Evolutionary conservation across 2,113 vertebrate genomes (phyloP).

Genomic region (Lepisosteus oculatus): DNA sequence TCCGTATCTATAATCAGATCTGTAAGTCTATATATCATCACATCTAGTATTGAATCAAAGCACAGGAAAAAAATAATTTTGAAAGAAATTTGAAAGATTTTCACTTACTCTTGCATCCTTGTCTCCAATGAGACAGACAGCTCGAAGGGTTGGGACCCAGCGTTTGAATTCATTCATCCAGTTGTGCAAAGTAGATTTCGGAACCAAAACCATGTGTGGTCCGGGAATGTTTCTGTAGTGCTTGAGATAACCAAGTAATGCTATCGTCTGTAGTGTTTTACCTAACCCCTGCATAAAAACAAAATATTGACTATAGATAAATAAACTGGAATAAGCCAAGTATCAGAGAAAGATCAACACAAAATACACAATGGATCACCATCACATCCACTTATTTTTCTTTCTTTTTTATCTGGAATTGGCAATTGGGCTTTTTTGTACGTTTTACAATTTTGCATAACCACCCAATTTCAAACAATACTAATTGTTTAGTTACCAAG

Average conservation of each 20-base stretch:
- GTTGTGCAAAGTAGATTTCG: conserved; percentile 85
- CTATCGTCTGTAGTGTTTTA: conserved; percentile 85
- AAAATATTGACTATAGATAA: neutral
- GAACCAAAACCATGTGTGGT: conserved; percentile 87
- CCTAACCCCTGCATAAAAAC: conserved; percentile 72
- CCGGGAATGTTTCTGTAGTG: conserved; percentile 86
- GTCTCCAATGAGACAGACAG: conserved; percentile 84
- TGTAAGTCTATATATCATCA: neutral
- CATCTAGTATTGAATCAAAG: no score
- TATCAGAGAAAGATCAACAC: neutral
- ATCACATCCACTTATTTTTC: neutral
- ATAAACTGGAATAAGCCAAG: no score
- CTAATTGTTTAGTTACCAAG: no score
- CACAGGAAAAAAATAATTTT: no score
- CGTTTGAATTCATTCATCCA: conserved; percentile 91
- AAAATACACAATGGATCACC: conserved; percentile 5
- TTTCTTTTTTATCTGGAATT: no score
- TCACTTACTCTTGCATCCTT: conserved; percentile 80
- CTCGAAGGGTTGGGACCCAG: conserved; percentile 80
- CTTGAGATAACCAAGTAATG: conserved; percentile 83
- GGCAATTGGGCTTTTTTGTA: no score
- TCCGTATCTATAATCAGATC: neutral
- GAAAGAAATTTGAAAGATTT: neutral
- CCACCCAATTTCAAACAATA: no score
- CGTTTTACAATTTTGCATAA: no score